Percentiles rank a stretch among this genome's conserved stretches.
These are phyloP conservation scores for Pimpla rufipes DNA, from an alignment of 2,888 invertebrate genomes.

Conservation along the genomic window DNA sequence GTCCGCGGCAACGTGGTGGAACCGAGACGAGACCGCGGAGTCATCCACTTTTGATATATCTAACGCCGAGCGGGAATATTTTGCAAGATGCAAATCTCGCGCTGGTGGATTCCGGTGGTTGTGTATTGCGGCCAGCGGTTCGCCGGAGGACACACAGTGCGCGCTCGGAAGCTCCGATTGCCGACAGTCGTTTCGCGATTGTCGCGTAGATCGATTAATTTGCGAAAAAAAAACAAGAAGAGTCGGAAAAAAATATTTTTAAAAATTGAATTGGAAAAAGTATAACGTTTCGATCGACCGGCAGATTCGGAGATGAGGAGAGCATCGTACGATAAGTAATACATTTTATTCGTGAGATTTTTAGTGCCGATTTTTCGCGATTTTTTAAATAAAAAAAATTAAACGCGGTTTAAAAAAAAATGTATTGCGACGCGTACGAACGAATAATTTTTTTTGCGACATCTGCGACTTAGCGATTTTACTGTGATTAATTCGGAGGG, in stretches of 20 bases:
- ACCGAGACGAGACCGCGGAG: slow-evolving; percentile 45
- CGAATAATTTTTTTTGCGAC: neutral
- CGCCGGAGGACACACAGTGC: slow-evolving; percentile 53
- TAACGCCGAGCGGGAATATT: slow-evolving; percentile 73
- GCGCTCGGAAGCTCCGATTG: slow-evolving; percentile 59
- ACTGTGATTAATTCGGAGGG: neutral
- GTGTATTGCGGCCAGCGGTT: slow-evolving; percentile 64
- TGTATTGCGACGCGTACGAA: neutral
- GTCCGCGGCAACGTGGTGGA: slow-evolving; percentile 36
- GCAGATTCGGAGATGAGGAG: slow-evolving; percentile 76
- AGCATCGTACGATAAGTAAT: slow-evolving; percentile 80
- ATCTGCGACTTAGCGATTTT: neutral
- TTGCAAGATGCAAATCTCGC: slow-evolving; percentile 78
- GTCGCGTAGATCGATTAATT: slow-evolving; percentile 56
- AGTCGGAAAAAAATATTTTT: slow-evolving; percentile 9
- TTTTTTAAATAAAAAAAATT: no score
- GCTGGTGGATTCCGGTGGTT: slow-evolving; percentile 71
- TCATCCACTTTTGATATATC: slow-evolving; percentile 60
- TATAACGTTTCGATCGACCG: slow-evolving; percentile 12
- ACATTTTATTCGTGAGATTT: slow-evolving; percentile 24
- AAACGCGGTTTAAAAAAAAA: no score
- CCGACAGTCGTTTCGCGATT: slow-evolving; percentile 38
- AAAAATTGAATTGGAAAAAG: slow-evolving; percentile 10
- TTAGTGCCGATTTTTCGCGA: neutral
- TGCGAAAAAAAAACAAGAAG: slow-evolving; percentile 6